phyloP scores from a whole-genome alignment of 2,888 invertebrate species.

The Parnassius smintheus region DNA sequence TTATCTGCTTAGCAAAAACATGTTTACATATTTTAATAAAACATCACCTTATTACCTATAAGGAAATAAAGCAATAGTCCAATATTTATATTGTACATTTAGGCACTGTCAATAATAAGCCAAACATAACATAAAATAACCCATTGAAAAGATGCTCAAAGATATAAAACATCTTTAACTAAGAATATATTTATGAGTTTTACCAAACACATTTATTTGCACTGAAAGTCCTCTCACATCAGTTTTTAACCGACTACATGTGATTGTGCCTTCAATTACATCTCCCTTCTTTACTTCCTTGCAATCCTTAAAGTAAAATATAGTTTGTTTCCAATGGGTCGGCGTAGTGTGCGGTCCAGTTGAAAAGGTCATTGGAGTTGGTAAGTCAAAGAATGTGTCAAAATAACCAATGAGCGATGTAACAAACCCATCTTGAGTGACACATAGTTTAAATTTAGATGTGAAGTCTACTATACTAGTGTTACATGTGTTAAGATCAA shows the following conservation, averaged over 20 bases:
- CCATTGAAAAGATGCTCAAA: neutral
- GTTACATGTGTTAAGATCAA: constrained; percentile 89
- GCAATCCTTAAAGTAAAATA: constrained; percentile 90
- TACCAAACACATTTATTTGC: constrained; percentile 83
- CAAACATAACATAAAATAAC: neutral
- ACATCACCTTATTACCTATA: constrained; percentile 1
- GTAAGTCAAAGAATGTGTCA: constrained; percentile 91
- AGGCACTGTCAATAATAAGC: neutral
- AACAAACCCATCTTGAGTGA: constrained; percentile 84
- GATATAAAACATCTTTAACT: constrained; percentile 64
- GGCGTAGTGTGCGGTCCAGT: constrained; percentile 88
- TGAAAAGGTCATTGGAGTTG: constrained; percentile 84
- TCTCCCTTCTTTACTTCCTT: constrained; percentile 86
- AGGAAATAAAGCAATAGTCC: neutral
- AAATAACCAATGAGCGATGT: constrained; percentile 95
- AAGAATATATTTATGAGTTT: constrained; percentile 83
- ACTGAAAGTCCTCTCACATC: constrained; percentile 89
- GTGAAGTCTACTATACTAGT: constrained; percentile 87
- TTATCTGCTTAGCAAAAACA: neutral
- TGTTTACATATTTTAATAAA: neutral
- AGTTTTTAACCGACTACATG: constrained; percentile 86
- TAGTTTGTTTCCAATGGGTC: constrained; percentile 98
- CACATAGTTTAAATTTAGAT: constrained; percentile 84
- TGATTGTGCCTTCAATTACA: constrained; percentile 83
- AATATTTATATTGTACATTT: neutral